Base-by-base conservation (phyloP, 2,113 vertebrate genomes). In the Steatornis caripensis region DNA sequence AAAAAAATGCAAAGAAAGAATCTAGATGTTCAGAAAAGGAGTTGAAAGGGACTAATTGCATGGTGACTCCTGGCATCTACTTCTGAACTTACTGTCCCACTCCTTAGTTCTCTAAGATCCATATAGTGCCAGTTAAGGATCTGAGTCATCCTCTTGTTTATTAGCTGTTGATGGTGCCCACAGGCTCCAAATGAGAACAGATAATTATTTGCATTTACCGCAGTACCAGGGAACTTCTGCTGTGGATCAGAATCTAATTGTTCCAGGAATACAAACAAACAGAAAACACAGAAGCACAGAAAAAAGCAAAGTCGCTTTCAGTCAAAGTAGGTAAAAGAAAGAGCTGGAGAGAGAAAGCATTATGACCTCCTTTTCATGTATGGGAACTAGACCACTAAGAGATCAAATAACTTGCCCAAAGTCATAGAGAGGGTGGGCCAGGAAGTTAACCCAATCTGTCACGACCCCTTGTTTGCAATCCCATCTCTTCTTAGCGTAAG, bases 391-490 rank as follows among this genome's bases (percentile, higher is more conserved):
- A 92, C 65, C 86, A 93, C 90, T 95, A 95, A 89, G 89, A 94
- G 94, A 89, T 95, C 94, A 91, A 96, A 84, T 95, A 89, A 85
- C 89, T 77, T 89, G 55, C 39, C 53, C 68, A 78, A 65, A 94
- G 37, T 81, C 68, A 46, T 29, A 26, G 37, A 54, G 62, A 71
- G 39, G 68, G 68, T 93, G 95, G 76, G 64, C 37, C 84, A 95
- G 93, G 92, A 95, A 93, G 46, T 90, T 32, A 94, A 94, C 62
- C 29, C 29, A 94, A 91, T 92, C 81, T 81, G 46, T 92, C 78
- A 91, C 1, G 9, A 72, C 29, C 66, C 37, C 49, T 90, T 51
- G 27, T 51, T 87, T 81, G 49, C 86, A 96, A 60, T 92, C 37
- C 84, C 84, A 46, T 91, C 77, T 92, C 84, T 82, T 91, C 76